Evolutionary conservation across 2,113 vertebrate species (phyloP), one percentile per base, ranked within the genome.

Genomic region (Platysteira castanea): DNA sequence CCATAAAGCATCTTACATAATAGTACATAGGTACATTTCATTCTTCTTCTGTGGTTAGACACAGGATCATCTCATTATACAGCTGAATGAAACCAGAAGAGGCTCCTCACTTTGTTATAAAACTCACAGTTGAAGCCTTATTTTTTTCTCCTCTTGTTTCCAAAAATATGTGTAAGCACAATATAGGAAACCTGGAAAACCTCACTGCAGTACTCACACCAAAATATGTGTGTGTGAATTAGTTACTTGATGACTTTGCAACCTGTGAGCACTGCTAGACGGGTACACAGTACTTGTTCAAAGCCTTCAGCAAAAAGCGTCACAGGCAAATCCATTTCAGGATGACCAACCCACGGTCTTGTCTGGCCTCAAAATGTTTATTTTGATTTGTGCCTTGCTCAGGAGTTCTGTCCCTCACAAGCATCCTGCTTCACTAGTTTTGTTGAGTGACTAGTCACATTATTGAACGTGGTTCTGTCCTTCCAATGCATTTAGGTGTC

Each of bases 11-110:
- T 76, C 81, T 97, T 97, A 91, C 10, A 27, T 96, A 97, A 97
- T 68, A 87, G 44, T 33, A 68, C 3, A 6, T 74, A 95, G 76
- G 89, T 96, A 93, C 88, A 94, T 93, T 95, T 91, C n/a, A 90
- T 93, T 97, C 67, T 93, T 91, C 80, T 92, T 82, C 89, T 79
- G 47, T 96, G 95, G 89, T 87, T 95, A 96, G 94, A 87, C 15
- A 70, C 30, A 61, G 69, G 57, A 97, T 96, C 94, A 96, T 97
- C 71, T 96, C 89, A 96, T 97, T 93, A 96, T 64, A 87, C 94
- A 97, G 92, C 8, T 96, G 91, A 97, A 33, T 96, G 94, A 92
- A 97, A 91, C 71, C 95, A 97, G 97, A 97, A 92, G 94, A 95
- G 95, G 75, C 90, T 93, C 53, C 82, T 81, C 39, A 68, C 22